Conservation (phyloP, 2,113 vertebrate species). For the Gadus chalcogrammus region DNA sequence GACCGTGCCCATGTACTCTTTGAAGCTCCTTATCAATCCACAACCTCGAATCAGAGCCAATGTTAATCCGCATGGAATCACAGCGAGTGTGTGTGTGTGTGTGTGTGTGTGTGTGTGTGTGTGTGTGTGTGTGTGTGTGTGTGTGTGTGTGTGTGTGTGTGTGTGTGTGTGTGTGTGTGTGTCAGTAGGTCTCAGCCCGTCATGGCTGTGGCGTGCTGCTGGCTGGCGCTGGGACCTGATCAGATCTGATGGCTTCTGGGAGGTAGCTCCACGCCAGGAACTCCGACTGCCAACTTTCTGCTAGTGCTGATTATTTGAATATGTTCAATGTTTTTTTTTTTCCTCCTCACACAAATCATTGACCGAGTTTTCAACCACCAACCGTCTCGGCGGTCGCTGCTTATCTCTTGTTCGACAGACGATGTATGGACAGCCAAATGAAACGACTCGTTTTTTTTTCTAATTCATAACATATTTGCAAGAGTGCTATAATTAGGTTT, state of each 20-base stretch:
- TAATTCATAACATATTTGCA: too few species aligned
- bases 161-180: slow-evolving; percentile 2
- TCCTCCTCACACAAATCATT: not conserved
- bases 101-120: slow-evolving; percentile 21
- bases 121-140: not conserved
- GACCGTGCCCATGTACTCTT: slow-evolving; percentile 12
- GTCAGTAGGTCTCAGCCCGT: slow-evolving; percentile 48
- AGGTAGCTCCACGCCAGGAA: slow-evolving; percentile 24
- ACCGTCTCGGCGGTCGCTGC: too few species aligned
- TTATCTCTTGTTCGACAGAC: too few species aligned
- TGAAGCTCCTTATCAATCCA: slow-evolving; percentile 46
- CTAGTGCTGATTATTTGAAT: slow-evolving; percentile 32
- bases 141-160: slow-evolving; percentile 19
- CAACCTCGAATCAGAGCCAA: slow-evolving; percentile 33
- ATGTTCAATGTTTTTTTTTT: slow-evolving; percentile 14
- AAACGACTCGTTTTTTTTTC: too few species aligned
- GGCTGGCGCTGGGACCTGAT: slow-evolving; percentile 48
- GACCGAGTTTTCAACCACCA: too few species aligned
- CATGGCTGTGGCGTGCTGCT: slow-evolving; percentile 44
- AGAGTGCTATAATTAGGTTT: too few species aligned
- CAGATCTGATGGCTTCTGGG: slow-evolving; percentile 51
- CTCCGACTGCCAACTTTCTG: slow-evolving; percentile 42
- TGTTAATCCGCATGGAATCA: slow-evolving; percentile 62
- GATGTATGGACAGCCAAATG: too few species aligned
- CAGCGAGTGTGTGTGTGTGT: not conserved